These are phyloP conservation scores for Noctua comes DNA, from an alignment of 2,888 invertebrate genomes.

Conservation along the genomic window DNA sequence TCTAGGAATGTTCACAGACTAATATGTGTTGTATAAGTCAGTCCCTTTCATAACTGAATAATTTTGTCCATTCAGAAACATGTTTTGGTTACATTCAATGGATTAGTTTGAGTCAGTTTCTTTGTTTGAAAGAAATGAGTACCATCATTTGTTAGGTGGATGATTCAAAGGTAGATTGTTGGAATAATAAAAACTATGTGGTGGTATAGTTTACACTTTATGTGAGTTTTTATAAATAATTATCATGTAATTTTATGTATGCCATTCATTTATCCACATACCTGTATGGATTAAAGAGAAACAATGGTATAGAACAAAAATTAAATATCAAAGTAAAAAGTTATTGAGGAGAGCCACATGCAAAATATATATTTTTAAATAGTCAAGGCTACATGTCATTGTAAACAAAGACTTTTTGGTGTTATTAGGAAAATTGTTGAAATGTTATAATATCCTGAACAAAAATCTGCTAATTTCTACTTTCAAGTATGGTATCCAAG, in stretches of 20 bases:
- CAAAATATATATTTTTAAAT: neutral
- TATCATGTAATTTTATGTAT: neutral
- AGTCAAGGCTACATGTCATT: constrained; percentile 28
- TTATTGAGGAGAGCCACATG: constrained; percentile 6
- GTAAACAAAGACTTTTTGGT: constrained; percentile 22
- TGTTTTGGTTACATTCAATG: neutral
- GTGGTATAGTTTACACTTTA: neutral
- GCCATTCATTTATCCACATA: neutral
- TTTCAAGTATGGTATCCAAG: constrained; percentile 1
- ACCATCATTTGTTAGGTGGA: neutral
- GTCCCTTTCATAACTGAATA: constrained; percentile 26
- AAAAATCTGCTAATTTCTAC: neutral
- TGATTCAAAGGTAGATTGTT: constrained; percentile 44
- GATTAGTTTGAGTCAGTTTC: constrained; percentile 18
- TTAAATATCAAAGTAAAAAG: neutral
- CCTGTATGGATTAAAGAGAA: neutral
- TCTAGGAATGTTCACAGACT: constrained; percentile 19
- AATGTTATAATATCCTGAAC: neutral
- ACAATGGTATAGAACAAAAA: neutral
- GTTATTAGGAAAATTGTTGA: neutral
- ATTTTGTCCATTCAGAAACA: constrained; percentile 14
- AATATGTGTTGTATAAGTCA: constrained; percentile 4
- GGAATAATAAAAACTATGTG: constrained; percentile 7
- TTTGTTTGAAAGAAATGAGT: constrained; percentile 28
- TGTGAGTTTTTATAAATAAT: constrained; percentile 1